Evolutionary conservation across 2,888 invertebrate genomes (phyloP).

Genomic region (Cosmia pyralina): DNA sequence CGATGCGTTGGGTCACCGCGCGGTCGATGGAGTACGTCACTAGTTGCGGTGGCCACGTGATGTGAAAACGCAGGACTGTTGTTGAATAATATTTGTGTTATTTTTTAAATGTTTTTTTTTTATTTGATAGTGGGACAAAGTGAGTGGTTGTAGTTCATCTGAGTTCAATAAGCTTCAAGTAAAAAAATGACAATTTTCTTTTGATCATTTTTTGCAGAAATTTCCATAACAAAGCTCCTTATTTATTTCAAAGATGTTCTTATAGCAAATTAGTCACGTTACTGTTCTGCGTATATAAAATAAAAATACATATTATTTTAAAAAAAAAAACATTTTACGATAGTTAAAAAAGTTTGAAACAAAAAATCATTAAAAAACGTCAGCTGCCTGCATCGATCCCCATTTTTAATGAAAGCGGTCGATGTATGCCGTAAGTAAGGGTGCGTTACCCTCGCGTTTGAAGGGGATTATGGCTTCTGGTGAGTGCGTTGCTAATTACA

Average conservation of each 20-base stretch:
- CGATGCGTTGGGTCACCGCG: conserved; percentile 67
- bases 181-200: no score
- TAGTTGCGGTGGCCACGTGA: conserved; percentile 56
- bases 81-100: not conserved
- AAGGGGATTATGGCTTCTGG: conserved; percentile 17
- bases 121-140: not conserved
- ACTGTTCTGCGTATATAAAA: no score
- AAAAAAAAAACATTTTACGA: no score
- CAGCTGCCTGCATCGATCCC: conserved; percentile 56
- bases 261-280: no score
- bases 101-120: not conserved
- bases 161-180: not conserved
- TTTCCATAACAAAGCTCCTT: no score
- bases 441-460: conserved; percentile 43
- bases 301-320: no score
- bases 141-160: not conserved
- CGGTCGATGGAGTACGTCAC: conserved; percentile 76
- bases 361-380: conserved; percentile 30
- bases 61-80: conserved; percentile 9
- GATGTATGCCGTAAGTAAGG: conserved; percentile 47
- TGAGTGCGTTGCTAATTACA: conserved; percentile 34
- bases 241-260: no score
- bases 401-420: conserved; percentile 11
- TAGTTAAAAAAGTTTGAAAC: not conserved
- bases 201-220: no score